Percentiles rank a stretch among this genome's conserved stretches.
Evolutionary conservation across 2,888 invertebrate genomes (phyloP).

Genomic region (Neuroscelio doddi): DNA sequence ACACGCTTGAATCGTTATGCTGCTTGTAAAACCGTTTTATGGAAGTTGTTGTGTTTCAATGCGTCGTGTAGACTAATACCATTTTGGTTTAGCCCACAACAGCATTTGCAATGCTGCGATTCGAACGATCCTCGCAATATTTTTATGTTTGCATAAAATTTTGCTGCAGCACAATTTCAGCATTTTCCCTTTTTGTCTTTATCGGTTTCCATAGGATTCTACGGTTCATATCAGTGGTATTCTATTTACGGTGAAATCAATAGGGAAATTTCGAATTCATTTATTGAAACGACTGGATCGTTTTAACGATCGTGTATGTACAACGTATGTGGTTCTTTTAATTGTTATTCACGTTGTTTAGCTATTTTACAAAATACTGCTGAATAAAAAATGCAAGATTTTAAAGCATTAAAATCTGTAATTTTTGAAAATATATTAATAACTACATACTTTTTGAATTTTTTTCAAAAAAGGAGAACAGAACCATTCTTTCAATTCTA

Average conservation of each 20-base stretch:
- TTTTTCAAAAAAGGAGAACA: too few relatives aligned
- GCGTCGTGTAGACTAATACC: constrained; percentile 31
- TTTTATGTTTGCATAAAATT: constrained; percentile 50
- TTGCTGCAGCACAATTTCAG: constrained; percentile 20
- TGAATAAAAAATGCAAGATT: too few relatives aligned
- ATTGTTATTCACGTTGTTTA: too few relatives aligned
- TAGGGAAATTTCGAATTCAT: constrained; percentile 25
- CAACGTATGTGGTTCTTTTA: too few relatives aligned
- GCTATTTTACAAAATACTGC: too few relatives aligned
- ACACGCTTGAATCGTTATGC: constrained; percentile 38
- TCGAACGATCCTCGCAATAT: constrained; percentile 28
- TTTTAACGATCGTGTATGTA: constrained; percentile 1
- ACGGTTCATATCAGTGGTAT: constrained; percentile 21
- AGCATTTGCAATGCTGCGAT: constrained; percentile 13
- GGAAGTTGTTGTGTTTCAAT: constrained; percentile 38
- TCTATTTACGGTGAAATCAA: constrained; percentile 21
- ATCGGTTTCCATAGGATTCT: constrained; percentile 34
- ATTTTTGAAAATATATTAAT: too few relatives aligned
- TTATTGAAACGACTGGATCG: constrained; percentile 21
- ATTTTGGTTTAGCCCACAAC: constrained; percentile 9
- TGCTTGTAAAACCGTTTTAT: constrained; percentile 46
- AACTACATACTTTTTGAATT: too few relatives aligned
- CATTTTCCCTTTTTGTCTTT: constrained; percentile 25
- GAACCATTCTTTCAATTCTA: too few relatives aligned
- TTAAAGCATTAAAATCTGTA: too few relatives aligned